Conservation (phyloP, 1,140 invertebrate species). For the Drosophila rufa region DNA sequence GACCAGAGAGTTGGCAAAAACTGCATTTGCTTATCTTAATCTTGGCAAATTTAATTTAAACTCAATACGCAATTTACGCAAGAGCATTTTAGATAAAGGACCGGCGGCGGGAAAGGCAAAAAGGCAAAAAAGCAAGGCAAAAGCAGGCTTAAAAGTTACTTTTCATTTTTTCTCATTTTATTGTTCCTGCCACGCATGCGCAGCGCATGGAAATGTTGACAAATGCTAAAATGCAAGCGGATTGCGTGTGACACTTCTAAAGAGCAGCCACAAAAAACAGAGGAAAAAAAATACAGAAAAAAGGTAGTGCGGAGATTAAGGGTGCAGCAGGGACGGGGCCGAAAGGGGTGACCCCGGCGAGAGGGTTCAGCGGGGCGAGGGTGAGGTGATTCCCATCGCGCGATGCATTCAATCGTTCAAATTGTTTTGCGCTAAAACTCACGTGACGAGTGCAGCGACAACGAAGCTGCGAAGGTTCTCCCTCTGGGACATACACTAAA, state of each 20-base stretch:
- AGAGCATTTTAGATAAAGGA: slow-evolving; percentile 83
- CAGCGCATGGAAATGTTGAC: slow-evolving; percentile 76
- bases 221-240: slow-evolving; percentile 83
- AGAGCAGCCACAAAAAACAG: slow-evolving; percentile 39
- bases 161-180: slow-evolving; percentile 2
- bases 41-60: slow-evolving; percentile 83
- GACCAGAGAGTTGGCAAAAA: slow-evolving; percentile 9
- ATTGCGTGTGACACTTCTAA: slow-evolving; percentile 81
- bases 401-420: slow-evolving; percentile 81
- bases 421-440: slow-evolving; percentile 82
- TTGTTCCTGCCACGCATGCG: slow-evolving; percentile 64
- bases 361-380: background rate
- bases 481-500: background rate
- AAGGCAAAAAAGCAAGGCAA: slow-evolving; percentile 25
- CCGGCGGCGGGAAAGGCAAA: slow-evolving; percentile 20
- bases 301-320: slow-evolving; percentile 6
- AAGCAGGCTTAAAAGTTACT: slow-evolving; percentile 65
- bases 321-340: slow-evolving; percentile 9
- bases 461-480: slow-evolving; percentile 34
- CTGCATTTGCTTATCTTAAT: slow-evolving; percentile 80
- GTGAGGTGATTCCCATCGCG: slow-evolving; percentile 39
- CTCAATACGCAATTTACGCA: slow-evolving; percentile 84
- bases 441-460: slow-evolving; percentile 77
- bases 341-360: slow-evolving; percentile 1
- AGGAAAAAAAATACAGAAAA: slow-evolving; percentile 5